Evolutionary conservation across 2,888 invertebrate species (phyloP).

Genomic region (Stratiomys singularior): DNA sequence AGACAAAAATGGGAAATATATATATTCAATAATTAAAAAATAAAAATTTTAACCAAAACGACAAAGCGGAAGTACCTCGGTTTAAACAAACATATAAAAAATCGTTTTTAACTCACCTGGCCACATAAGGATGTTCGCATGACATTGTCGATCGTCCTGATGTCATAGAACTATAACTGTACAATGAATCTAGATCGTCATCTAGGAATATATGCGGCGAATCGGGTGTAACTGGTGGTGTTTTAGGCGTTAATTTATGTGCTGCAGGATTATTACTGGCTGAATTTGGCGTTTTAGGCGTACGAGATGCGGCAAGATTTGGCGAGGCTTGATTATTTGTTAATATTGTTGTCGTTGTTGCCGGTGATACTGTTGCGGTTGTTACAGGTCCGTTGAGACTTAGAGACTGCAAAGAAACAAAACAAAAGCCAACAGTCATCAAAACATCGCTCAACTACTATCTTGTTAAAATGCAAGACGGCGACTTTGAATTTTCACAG

Average conservation of each 20-base stretch:
- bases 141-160: constrained; percentile 75
- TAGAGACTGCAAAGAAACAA: constrained; percentile 60
- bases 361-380: constrained; percentile 46
- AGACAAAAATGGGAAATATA: too few relatives aligned
- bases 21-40: too few relatives aligned
- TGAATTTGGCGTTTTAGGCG: constrained; percentile 57
- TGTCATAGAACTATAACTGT: constrained; percentile 82
- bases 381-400: constrained; percentile 60
- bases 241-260: constrained; percentile 65
- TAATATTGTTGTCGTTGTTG: constrained; percentile 52
- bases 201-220: constrained; percentile 69
- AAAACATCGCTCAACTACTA: not conserved
- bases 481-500: not conserved
- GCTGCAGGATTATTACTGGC: constrained; percentile 27
- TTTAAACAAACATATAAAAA: not conserved
- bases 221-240: constrained; percentile 73
- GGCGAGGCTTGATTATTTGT: constrained; percentile 48
- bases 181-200: constrained; percentile 80
- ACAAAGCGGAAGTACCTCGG: too few relatives aligned
- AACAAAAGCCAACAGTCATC: too few relatives aligned
- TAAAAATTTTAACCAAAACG: too few relatives aligned
- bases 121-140: constrained; percentile 85
- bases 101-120: constrained; percentile 65
- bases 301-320: constrained; percentile 52
- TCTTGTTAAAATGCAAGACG: not conserved